These are phyloP conservation scores for Rhorus exstirpatorius DNA, from an alignment of 2,888 invertebrate species.

Conservation along the genomic window DNA sequence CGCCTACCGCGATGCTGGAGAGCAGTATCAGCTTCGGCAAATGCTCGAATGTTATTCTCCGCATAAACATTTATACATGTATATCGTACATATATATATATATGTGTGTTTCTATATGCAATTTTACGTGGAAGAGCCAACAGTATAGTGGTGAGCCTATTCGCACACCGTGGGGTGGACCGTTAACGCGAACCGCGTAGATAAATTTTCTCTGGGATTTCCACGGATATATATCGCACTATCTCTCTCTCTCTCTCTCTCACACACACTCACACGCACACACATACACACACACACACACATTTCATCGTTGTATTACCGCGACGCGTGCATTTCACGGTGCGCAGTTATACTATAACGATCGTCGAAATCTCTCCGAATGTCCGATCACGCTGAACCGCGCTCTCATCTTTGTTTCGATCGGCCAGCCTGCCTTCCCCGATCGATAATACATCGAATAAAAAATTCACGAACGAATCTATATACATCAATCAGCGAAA, in stretches of 20 bases:
- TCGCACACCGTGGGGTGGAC: conserved; percentile 56
- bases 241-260: conserved; percentile 3
- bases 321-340: conserved; percentile 45
- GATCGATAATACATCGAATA: conserved; percentile 59
- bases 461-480: conserved; percentile 58
- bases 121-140: conserved; percentile 34
- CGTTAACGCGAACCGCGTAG: conserved; percentile 66
- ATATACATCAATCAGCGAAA: conserved; percentile 13
- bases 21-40: conserved; percentile 34
- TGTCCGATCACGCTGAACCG: conserved; percentile 38
- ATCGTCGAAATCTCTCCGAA: conserved; percentile 56
- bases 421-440: neutral
- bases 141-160: conserved; percentile 61
- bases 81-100: neutral
- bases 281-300: conserved; percentile 3
- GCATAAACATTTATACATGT: conserved; percentile 32
- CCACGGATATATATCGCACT: conserved; percentile 32
- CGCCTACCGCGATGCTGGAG: conserved; percentile 38
- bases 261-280: conserved; percentile 4
- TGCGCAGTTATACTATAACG: conserved; percentile 47
- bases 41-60: conserved; percentile 38
- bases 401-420: conserved; percentile 39
- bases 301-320: conserved; percentile 36
- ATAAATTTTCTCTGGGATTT: conserved; percentile 65
- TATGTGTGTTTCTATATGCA: neutral